Percentiles rank a stretch among this genome's conserved stretches.
Conservation (phyloP, 1,140 invertebrate genomes). For the Drosophila paulistorum region DNA sequence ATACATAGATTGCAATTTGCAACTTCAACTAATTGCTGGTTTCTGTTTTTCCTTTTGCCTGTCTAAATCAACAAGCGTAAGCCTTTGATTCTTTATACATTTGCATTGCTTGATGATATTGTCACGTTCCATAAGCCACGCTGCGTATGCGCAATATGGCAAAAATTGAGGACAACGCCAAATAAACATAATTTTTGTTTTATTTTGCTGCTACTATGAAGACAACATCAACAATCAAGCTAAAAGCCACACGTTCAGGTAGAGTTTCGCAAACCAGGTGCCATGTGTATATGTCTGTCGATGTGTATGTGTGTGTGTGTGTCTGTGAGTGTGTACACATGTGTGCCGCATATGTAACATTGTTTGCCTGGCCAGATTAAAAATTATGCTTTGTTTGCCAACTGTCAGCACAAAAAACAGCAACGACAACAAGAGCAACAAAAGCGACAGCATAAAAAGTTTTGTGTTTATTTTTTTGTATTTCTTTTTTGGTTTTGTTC, state of each 20-base stretch:
- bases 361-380: constrained; percentile 78
- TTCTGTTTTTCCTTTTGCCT: not conserved
- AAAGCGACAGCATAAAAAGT: constrained; percentile 45
- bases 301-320: constrained; percentile 14
- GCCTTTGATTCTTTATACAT: not conserved
- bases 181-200: constrained; percentile 73
- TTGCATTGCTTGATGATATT: constrained; percentile 65
- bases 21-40: not conserved
- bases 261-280: constrained; percentile 17
- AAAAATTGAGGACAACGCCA: constrained; percentile 61
- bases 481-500: constrained; percentile 29
- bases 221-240: constrained; percentile 68
- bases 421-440: constrained; percentile 22
- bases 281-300: not conserved
- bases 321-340: constrained; percentile 23
- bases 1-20: no score
- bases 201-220: constrained; percentile 23
- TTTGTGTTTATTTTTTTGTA: constrained; percentile 22
- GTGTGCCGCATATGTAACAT: constrained; percentile 70
- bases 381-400: constrained; percentile 81
- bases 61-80: constrained; percentile 57
- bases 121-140: constrained; percentile 58
- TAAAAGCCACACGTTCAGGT: constrained; percentile 72
- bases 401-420: constrained; percentile 75
- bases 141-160: constrained; percentile 65